Base-by-base conservation (phyloP, 2,797 vertebrate species). In the Linurgus olivaceus region DNA sequence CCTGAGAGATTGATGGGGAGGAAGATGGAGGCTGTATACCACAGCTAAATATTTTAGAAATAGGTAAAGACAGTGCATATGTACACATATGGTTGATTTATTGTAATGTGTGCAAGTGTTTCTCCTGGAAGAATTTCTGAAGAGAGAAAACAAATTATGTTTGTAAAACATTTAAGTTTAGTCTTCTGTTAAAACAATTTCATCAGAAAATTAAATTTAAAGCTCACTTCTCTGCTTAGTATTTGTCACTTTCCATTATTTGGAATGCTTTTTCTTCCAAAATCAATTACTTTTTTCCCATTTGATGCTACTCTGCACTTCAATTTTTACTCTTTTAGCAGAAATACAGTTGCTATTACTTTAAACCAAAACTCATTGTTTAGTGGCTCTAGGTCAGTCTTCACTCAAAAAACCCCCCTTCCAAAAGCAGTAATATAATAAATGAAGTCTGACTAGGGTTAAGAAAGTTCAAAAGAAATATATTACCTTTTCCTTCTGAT, bases 101-200 rank as follows among this genome's bases (percentile, higher is more conserved):
- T 4, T 55, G 15, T 18, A 71, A 51, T 17, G 7, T 33, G 5
- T 4, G 2, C 2, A 21, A 38, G 28, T 0, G 0, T 57, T 86
- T 74, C 10, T 57, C 51, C 38, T 67, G 45, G 55, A 66, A 74
- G 42, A 57, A n/a, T 85, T 88, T 75, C 20, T 72, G 19, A 77
- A 74, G 59, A 14, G 11, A 38, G 28, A 28, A 29, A 50, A 35
- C 6, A 89, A 81, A 45, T n/a, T 35, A 16, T 3, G 3, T 31
- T 61, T 1, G 0, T 54, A 42, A 75, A 93, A 42, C 26, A 38
- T 24, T 35, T 38, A 23, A 2, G 17, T 82, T 87, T 87, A 50
- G 31, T 54, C 14, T 85, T 68, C 25, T 40, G 3, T 75, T 91
- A 54, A 82, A 93, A 61, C 3, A 44, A 18, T 66, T 77, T 67